Percentiles rank a stretch among this genome's conserved stretches.
These are phyloP conservation scores for Fragum fragum DNA, from an alignment of 2,888 invertebrate genomes.

Conservation along the genomic window DNA sequence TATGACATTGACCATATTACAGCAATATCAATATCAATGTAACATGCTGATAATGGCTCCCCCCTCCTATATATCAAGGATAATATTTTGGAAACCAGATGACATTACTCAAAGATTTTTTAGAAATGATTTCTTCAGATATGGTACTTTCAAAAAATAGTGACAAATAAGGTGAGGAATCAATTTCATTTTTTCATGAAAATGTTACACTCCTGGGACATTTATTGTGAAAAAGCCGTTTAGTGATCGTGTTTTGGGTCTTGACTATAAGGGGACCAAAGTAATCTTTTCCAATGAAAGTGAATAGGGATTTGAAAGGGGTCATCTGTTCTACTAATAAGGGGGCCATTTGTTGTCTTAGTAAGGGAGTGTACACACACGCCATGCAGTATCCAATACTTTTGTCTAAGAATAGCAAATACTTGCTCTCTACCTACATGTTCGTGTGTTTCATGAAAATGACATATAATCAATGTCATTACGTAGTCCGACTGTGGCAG, in stretches of 20 bases:
- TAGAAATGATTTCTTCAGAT: no score
- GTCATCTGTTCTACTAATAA: background rate
- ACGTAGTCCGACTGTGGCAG: background rate
- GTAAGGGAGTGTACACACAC: background rate
- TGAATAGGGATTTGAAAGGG: background rate
- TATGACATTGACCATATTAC: no score
- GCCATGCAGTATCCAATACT: background rate
- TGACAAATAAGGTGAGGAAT: no score
- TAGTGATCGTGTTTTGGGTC: background rate
- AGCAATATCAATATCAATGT: no score
- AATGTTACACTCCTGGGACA: no score
- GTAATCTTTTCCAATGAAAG: background rate
- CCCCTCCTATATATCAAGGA: no score
- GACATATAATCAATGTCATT: background rate
- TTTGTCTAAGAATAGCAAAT: background rate
- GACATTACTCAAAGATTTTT: no score
- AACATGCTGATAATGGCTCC: no score
- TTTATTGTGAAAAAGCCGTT: no score
- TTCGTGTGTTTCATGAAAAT: background rate
- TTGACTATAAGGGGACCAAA: conserved; percentile 6
- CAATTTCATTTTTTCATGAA: no score
- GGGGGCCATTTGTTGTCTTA: conserved; percentile 2
- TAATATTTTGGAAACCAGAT: no score
- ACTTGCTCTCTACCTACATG: background rate
- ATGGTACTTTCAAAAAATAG: no score